These are phyloP conservation scores for Mechanitis messenoides DNA, from an alignment of 2,888 invertebrate genomes.

Conservation along the genomic window DNA sequence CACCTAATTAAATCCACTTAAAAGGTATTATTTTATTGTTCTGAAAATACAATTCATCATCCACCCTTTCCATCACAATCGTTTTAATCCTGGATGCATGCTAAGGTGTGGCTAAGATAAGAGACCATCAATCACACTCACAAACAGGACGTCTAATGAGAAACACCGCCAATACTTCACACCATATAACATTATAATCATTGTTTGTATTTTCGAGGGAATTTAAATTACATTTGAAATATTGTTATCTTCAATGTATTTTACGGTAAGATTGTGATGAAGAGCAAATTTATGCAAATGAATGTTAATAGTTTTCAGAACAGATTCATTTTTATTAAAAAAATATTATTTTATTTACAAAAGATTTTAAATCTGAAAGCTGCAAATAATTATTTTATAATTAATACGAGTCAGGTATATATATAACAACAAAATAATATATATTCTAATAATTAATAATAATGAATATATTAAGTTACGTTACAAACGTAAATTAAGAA, in stretches of 20 bases:
- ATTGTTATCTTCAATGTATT: neutral
- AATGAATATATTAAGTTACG: neutral
- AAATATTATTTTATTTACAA: too few species aligned
- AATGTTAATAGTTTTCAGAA: too few species aligned
- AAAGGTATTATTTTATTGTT: too few species aligned
- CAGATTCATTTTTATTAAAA: too few species aligned
- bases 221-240: neutral
- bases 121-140: constrained; percentile 66
- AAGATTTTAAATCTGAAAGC: too few species aligned
- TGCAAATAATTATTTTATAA: too few species aligned
- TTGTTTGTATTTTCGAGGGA: constrained; percentile 32
- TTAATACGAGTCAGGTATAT: too few species aligned
- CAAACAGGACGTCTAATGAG: constrained; percentile 12
- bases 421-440: too few species aligned
- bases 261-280: too few species aligned
- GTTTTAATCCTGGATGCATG: constrained; percentile 1
- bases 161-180: constrained; percentile 45
- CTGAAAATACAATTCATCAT: constrained; percentile 24
- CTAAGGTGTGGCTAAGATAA: constrained; percentile 47
- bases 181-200: constrained; percentile 42
- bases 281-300: too few species aligned
- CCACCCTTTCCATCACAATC: constrained; percentile 16
- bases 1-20: too few species aligned
- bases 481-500: neutral
- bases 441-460: too few species aligned